Evolutionary conservation across 2,888 invertebrate genomes (phyloP).

Genomic region (Sphaeridia pumilis): DNA sequence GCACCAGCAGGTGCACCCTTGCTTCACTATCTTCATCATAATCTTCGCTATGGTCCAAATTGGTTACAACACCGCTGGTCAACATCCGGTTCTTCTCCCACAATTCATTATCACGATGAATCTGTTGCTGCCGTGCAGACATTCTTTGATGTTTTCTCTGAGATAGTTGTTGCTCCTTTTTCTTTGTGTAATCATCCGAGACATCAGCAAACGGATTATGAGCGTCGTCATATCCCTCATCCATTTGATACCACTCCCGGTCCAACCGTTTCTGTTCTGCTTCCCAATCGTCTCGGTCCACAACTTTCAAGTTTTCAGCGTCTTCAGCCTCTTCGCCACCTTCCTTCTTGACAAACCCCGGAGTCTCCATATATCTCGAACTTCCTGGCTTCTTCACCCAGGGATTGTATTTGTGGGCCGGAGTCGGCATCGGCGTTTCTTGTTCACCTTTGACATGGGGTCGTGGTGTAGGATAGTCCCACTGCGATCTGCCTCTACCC

Average conservation of each 20-base stretch:
- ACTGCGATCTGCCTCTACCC: slow-evolving; percentile 23
- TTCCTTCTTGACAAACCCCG: slow-evolving; percentile 27
- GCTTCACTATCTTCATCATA: slow-evolving; percentile 92
- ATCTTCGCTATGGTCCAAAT: slow-evolving; percentile 77
- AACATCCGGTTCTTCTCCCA: slow-evolving; percentile 99
- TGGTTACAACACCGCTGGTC: slow-evolving; percentile 83
- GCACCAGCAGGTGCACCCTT: slow-evolving; percentile 87
- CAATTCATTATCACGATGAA: slow-evolving; percentile 77
- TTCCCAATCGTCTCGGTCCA: slow-evolving; percentile 74
- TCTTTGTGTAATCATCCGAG: slow-evolving; percentile 81
- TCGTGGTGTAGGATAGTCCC: slow-evolving; percentile 31
- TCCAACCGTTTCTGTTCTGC: slow-evolving; percentile 82
- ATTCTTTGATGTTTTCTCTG: slow-evolving; percentile 80
- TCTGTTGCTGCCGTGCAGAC: slow-evolving; percentile 91
- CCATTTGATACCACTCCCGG: slow-evolving; percentile 93
- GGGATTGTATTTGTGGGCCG: slow-evolving; percentile 69
- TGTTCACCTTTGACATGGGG: slow-evolving; percentile 43
- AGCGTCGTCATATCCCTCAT: slow-evolving; percentile 83
- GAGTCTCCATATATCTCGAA: slow-evolving; percentile 29
- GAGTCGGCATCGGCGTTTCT: slow-evolving; percentile 70
- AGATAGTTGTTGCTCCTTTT: slow-evolving; percentile 85
- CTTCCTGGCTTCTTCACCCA: slow-evolving; percentile 51
- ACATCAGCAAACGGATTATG: slow-evolving; percentile 83
- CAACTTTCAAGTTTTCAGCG: slow-evolving; percentile 52
- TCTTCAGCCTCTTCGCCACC: slow-evolving; percentile 41